Percentiles rank a stretch among this genome's conserved stretches.
Conservation (phyloP, 37 sponge, comb jelly and placozoan species). For the Hexactinellida sp. region DNA sequence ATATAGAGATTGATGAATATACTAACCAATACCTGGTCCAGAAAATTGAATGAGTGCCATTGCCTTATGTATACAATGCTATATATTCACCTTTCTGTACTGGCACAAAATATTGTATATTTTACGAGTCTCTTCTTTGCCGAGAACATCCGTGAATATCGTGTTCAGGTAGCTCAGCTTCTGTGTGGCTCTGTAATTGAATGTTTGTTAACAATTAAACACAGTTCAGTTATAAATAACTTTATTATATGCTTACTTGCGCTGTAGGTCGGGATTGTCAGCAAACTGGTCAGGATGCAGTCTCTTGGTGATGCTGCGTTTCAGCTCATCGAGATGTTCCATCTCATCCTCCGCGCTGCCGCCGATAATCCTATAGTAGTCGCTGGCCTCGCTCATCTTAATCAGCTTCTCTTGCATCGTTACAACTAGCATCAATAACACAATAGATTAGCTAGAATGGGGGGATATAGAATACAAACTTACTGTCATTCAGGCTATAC, state of each 20-base stretch:
- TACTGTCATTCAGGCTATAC: not conserved
- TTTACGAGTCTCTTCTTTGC: slow-evolving; percentile 24
- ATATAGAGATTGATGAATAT: not conserved
- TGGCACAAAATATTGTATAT: slow-evolving; percentile 55
- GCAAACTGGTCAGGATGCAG: slow-evolving; percentile 78
- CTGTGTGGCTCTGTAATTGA: not conserved
- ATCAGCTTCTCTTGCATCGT: not conserved
- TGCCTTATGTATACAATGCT: no score
- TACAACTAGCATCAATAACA: not conserved
- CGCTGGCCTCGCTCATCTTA: slow-evolving; percentile 29
- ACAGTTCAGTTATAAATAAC: not conserved
- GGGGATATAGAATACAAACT: not conserved
- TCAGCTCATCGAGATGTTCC: slow-evolving; percentile 43
- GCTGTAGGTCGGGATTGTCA: slow-evolving; percentile 18
- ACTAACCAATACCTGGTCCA: no score
- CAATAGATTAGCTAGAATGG: not conserved
- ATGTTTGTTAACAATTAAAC: not conserved
- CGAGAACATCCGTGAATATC: slow-evolving; percentile 63
- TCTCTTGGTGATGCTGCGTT: slow-evolving; percentile 45
- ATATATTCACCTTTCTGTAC: slow-evolving; percentile 51
- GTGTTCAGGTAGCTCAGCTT: slow-evolving; percentile 52
- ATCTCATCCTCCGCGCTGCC: slow-evolving; percentile 25
- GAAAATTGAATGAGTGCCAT: no score
- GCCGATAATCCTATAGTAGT: slow-evolving; percentile 65
- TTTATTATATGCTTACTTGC: slow-evolving; percentile 23